Evolutionary conservation across 2,888 invertebrate genomes (phyloP), one percentile per base, ranked within the genome.

Genomic region (Nudaria mundana): DNA sequence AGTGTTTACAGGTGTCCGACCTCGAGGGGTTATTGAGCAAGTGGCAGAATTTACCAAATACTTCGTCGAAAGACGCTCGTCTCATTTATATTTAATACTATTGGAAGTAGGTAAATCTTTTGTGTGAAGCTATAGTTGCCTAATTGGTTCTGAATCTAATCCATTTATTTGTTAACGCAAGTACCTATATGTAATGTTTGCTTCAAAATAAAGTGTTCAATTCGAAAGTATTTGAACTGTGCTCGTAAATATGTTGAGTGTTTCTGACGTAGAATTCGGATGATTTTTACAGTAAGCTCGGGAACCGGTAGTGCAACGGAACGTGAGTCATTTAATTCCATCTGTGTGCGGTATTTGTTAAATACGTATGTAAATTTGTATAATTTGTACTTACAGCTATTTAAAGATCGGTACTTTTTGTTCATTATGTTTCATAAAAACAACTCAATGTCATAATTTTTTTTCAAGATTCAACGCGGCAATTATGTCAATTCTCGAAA

Each of bases 391-490:
- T n/a, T n/a, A 54, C 44, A 44, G 24, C 33, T 41, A 22, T 32
- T 32, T 39, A 29, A 40, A 23, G 15, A 42, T 37, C 18, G 3
- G 13, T 23, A 11, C 33, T 37, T 32, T 30, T 25, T 41, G 18
- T 26, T 24, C 14, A 10, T 29, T 22, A 15, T 24, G 29, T 34
- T 35, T 30, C 13, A 20, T 25, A 30, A 23, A 39, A 29, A 32
- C 25, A 39, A 23, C 18, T 37, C 25, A n/a, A 26, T 30, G 22
- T 29, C 11, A 20, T 12, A 32, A 34, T 20, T 34, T 42, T 48
- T 37, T 56, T 38, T 18, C 26, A 28, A 28, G 26, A 40, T 30
- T 46, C 41, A 54, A 51, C 44, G 47, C 47, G 44, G 37, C 44
- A 38, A 40, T 48, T 40, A 40, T 37, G 44, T 34, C 44, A 38